These are phyloP conservation scores for Eclectus roratus DNA, from an alignment of 2,113 vertebrate genomes.

Conservation along the genomic window DNA sequence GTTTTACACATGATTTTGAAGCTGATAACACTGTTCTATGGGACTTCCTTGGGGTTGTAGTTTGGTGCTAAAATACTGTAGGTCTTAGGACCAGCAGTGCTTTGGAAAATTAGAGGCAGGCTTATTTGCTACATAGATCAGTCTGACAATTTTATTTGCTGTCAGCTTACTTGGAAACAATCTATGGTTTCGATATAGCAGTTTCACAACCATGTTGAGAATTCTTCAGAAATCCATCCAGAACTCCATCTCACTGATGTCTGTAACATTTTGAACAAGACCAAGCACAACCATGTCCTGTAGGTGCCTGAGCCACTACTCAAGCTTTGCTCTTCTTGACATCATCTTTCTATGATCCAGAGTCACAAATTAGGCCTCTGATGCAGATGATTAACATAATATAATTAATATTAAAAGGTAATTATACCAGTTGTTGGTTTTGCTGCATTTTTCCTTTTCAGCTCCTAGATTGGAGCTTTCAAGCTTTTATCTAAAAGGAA, in stretches of 20 bases:
- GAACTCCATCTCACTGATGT: not conserved
- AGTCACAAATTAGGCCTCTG: not conserved
- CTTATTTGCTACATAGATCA: not conserved
- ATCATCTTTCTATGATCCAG: not conserved
- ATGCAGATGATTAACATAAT: not conserved
- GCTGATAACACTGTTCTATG: not conserved
- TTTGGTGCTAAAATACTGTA: not conserved
- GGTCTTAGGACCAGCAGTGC: not conserved
- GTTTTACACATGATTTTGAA: not conserved
- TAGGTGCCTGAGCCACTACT: not conserved
- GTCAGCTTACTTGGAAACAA: not conserved
- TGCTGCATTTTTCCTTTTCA: not conserved
- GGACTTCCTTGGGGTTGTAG: not conserved
- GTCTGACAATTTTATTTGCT: not conserved
- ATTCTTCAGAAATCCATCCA: not conserved
- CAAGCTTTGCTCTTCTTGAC: not conserved
- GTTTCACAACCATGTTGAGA: not conserved
- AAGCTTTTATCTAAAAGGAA: not conserved
- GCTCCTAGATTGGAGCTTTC: not conserved
- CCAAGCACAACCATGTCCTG: not conserved
- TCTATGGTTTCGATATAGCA: not conserved
- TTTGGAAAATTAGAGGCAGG: not conserved
- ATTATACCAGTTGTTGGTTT: not conserved
- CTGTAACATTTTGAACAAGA: not conserved
- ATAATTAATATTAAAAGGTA: not conserved